A percentile compares a stretch with the other conserved stretches of the same genome.
Evolutionary conservation across 1,140 invertebrate genomes (phyloP).

Genomic region (Listronotus bonariensis): DNA sequence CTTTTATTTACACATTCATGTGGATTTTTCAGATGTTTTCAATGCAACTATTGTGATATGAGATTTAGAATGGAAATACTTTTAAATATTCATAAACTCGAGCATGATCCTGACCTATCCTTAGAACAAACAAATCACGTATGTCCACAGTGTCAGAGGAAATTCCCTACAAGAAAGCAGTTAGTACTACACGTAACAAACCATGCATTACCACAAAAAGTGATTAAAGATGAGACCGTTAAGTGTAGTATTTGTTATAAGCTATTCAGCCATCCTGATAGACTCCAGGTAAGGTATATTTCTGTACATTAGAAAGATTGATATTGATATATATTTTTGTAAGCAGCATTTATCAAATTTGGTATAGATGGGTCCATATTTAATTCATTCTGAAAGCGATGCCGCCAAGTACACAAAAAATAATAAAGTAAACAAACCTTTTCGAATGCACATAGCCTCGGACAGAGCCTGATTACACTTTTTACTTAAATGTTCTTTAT

Average conservation of each 20-base stretch:
- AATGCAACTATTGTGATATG: slow-evolving; percentile 40
- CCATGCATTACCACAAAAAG: slow-evolving; percentile 36
- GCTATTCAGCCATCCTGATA: slow-evolving; percentile 66
- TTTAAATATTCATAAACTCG: slow-evolving; percentile 44
- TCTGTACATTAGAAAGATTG: too few relatives aligned
- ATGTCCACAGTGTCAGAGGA: slow-evolving; percentile 45
- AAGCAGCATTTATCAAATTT: too few relatives aligned
- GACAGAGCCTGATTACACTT: too few relatives aligned
- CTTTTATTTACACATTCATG: too few relatives aligned
- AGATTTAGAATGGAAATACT: slow-evolving; percentile 42
- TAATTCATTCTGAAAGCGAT: too few relatives aligned
- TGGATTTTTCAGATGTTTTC: slow-evolving; percentile 38
- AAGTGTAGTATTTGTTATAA: slow-evolving; percentile 71
- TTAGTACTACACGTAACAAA: slow-evolving; percentile 42
- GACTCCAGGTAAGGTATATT: slow-evolving; percentile 60
- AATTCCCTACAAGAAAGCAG: slow-evolving; percentile 45
- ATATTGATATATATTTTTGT: too few relatives aligned
- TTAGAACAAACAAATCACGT: slow-evolving; percentile 43
- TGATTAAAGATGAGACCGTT: slow-evolving; percentile 35
- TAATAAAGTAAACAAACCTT: too few relatives aligned
- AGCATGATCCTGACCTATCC: slow-evolving; percentile 40
- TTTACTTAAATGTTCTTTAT: too few relatives aligned
- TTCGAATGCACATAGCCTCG: too few relatives aligned
- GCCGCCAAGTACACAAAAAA: too few relatives aligned
- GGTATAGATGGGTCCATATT: too few relatives aligned